Evolutionary conservation across 1,140 invertebrate species (phyloP).

Genomic region (Aporrectodea caliginosa): DNA sequence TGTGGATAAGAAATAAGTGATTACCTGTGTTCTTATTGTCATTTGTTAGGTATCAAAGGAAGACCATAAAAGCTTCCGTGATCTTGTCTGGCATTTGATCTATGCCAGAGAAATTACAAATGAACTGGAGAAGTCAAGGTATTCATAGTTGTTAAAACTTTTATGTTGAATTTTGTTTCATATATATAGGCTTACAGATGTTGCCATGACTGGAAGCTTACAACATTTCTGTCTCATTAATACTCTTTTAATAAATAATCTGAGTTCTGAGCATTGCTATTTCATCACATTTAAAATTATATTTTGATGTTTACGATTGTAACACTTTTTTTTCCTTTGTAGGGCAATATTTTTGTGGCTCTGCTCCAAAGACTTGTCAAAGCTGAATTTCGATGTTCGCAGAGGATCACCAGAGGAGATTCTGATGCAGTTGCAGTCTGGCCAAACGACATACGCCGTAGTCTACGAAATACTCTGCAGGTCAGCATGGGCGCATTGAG

Average conservation of each 20-base stretch:
- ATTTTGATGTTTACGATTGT: too few relatives aligned
- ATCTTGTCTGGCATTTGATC: conserved; percentile 56
- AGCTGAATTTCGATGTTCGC: conserved; percentile 52
- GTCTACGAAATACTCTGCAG: conserved; percentile 56
- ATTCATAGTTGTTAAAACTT: too few relatives aligned
- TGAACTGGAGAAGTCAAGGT: conserved; percentile 55
- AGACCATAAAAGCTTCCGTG: conserved; percentile 52
- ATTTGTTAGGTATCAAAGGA: conserved; percentile 49
- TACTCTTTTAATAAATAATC: too few relatives aligned
- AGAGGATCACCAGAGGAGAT: conserved; percentile 54
- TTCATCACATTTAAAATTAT: too few relatives aligned
- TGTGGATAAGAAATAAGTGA: too few relatives aligned
- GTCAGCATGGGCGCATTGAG: too few relatives aligned
- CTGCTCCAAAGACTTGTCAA: conserved; percentile 54
- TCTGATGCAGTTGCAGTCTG: conserved; percentile 52
- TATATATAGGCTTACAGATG: too few relatives aligned
- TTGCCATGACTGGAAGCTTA: too few relatives aligned
- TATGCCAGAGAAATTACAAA: conserved; percentile 54
- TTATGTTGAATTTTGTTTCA: too few relatives aligned
- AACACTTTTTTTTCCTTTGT: too few relatives aligned
- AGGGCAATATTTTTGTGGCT: conserved; percentile 57
- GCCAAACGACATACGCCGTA: conserved; percentile 56
- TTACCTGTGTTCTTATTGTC: conserved; percentile 13
- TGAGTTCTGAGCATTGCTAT: too few relatives aligned
- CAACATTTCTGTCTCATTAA: too few relatives aligned